phyloP scores from a whole-genome alignment of 2,113 vertebrate species.

The Etheostoma cragini region DNA sequence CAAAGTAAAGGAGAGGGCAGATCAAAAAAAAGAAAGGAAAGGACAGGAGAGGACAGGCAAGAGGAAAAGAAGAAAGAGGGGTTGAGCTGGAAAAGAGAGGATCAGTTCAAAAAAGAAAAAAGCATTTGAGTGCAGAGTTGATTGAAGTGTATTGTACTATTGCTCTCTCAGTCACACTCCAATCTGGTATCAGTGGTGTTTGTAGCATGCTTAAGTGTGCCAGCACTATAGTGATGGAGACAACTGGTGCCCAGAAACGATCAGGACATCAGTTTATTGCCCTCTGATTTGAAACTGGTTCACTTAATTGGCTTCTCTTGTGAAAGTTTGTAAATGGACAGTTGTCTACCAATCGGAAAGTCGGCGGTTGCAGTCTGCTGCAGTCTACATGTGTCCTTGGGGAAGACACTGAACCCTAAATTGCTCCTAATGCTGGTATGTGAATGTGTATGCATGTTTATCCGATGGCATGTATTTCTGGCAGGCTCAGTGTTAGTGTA shows the following conservation, averaged over 20 bases:
- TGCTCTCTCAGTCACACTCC: slow-evolving; percentile 45
- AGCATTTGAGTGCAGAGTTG: slow-evolving; percentile 18
- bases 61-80: background rate
- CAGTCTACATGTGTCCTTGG: too few relatives aligned
- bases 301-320: slow-evolving; percentile 1
- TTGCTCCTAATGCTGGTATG: too few relatives aligned
- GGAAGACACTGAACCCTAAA: too few relatives aligned
- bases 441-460: too few relatives aligned
- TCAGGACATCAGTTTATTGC: slow-evolving; percentile 26
- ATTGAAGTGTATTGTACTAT: slow-evolving; percentile 29
- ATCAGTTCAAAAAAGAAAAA: slow-evolving; percentile 28
- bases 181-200: slow-evolving; percentile 5
- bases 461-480: too few relatives aligned
- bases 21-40: background rate
- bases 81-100: background rate
- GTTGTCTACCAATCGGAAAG: too few relatives aligned
- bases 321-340: background rate
- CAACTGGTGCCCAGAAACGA: slow-evolving; percentile 42
- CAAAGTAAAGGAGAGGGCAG: background rate
- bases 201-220: slow-evolving; percentile 22
- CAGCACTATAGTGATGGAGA: slow-evolving; percentile 20
- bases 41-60: background rate
- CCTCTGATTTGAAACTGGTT: slow-evolving; percentile 24
- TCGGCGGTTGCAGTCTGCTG: too few relatives aligned
- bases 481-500: too few relatives aligned